Base-by-base conservation (phyloP, 2,888 invertebrate species). In the Leptopterna dolabrata region DNA sequence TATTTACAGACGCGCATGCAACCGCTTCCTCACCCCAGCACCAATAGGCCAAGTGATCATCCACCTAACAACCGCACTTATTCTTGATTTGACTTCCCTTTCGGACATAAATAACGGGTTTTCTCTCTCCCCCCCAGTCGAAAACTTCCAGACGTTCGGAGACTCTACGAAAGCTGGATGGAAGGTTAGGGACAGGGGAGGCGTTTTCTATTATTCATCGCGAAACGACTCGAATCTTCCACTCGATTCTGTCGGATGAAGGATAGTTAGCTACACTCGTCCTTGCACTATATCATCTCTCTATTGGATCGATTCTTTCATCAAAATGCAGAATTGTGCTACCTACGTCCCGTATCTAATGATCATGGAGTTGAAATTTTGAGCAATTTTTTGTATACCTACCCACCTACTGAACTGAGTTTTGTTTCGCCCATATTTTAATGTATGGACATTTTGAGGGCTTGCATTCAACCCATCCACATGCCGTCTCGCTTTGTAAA, bases 41-140 rank as follows among this genome's bases (percentile, higher is more conserved):
- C 63, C 55, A 30, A 83, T 70, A 70, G 83, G 63, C 19, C 83
- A 45, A 85, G 85, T 87, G 88, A 88, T 88, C 87, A 88, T 87
- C 76, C 88, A 47, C 84, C 76, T 83, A 88, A 88, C 88, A 88
- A 88, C 87, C 63, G 80, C 88, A 87, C 87, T 88, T 88, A 88
- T 63, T 88, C 88, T 88, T 88, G 88, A 88, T 88, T 88, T 88
- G 84, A 80, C 80, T 78, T 73, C 41, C 36, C 86, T 70, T 76
- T 19, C n/a, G 41, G 36, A 76, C 86, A 55, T 76, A 85, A 85
- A 85, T 85, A 85, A 85, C 85, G 73, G 81, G 43, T 76, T 76
- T 81, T 81, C 51, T 36, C 47, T n/a, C 55, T 14, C 55, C 81
- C 63, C 41, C 36, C 47, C 16, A 30, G 24, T 13, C 24, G 43